phyloP scores from a whole-genome alignment of 2,888 invertebrate genomes.

The Malthinus flaveolus region DNA sequence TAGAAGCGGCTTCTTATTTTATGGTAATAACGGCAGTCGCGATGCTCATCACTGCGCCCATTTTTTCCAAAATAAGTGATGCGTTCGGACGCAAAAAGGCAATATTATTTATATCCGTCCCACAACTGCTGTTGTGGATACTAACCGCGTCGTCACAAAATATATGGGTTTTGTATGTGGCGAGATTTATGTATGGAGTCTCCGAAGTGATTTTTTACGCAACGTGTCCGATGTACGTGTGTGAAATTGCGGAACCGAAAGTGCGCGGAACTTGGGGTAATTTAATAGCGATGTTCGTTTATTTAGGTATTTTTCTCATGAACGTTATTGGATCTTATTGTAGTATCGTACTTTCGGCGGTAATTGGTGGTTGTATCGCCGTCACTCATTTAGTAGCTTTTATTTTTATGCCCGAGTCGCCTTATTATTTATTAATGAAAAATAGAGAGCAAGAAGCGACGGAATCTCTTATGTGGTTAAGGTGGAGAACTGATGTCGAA shows the following conservation, averaged over 20 bases:
- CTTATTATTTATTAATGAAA: slow-evolving; percentile 45
- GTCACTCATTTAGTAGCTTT: slow-evolving; percentile 38
- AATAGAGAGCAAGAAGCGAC: slow-evolving; percentile 37
- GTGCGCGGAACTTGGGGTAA: slow-evolving; percentile 46
- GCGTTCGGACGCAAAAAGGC: slow-evolving; percentile 36
- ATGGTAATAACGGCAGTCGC: slow-evolving; percentile 33
- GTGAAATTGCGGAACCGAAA: slow-evolving; percentile 43
- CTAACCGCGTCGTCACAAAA: slow-evolving; percentile 36
- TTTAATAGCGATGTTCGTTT: slow-evolving; percentile 33
- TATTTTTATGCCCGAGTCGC: slow-evolving; percentile 45
- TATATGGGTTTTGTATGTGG: slow-evolving; percentile 42
- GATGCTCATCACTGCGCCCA: slow-evolving; percentile 26
- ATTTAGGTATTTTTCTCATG: slow-evolving; percentile 39
- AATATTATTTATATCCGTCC: slow-evolving; percentile 37
- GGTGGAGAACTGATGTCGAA: slow-evolving; percentile 39
- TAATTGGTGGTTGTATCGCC: slow-evolving; percentile 32
- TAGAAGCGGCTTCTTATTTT: slow-evolving; percentile 34
- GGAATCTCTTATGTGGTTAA: slow-evolving; percentile 37
- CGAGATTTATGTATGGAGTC: slow-evolving; percentile 41
- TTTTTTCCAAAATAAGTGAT: slow-evolving; percentile 26
- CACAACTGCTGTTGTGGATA: slow-evolving; percentile 38
- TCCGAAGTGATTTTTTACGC: slow-evolving; percentile 40
- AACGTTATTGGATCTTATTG: slow-evolving; percentile 42
- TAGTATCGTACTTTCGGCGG: slow-evolving; percentile 28
- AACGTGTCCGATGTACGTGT: slow-evolving; percentile 39